Conservation (phyloP, 1,140 invertebrate genomes). For the Orius laevigatus region DNA sequence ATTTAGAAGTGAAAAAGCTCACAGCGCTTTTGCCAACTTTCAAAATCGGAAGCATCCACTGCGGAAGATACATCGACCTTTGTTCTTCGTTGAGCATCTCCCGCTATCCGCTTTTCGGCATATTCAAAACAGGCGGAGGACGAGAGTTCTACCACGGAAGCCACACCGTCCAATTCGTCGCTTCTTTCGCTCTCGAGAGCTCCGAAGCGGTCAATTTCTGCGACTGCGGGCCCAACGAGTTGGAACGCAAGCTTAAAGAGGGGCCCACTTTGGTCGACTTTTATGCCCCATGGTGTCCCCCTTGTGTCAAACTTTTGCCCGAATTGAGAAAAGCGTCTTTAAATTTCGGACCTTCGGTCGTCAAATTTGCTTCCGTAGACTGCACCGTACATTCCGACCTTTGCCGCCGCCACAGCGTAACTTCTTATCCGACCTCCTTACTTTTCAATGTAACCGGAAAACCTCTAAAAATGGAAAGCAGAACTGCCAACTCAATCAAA, state of each 20-base stretch:
- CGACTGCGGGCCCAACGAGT: slow-evolving; percentile 21
- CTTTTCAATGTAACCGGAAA: slow-evolving; percentile 44
- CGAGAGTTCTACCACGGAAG: slow-evolving; percentile 56
- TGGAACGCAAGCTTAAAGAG: neutral
- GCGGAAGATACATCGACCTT: slow-evolving; percentile 31
- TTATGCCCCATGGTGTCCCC: slow-evolving; percentile 74
- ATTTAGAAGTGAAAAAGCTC: slow-evolving; percentile 40
- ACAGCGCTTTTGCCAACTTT: slow-evolving; percentile 38
- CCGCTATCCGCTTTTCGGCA: slow-evolving; percentile 50
- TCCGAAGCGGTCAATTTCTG: slow-evolving; percentile 42
- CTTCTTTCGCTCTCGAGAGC: slow-evolving; percentile 49
- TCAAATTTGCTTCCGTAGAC: slow-evolving; percentile 49
- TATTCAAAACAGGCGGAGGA: slow-evolving; percentile 49
- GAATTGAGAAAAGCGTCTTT: slow-evolving; percentile 53
- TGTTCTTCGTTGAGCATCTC: slow-evolving; percentile 38
- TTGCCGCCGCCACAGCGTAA: slow-evolving; percentile 37
- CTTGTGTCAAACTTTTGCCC: slow-evolving; percentile 53
- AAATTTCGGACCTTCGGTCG: slow-evolving; percentile 29
- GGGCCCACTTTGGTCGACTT: slow-evolving; percentile 57
- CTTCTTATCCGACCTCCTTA: slow-evolving; percentile 58
- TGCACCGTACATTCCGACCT: slow-evolving; percentile 36
- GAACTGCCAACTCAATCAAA: slow-evolving; percentile 38
- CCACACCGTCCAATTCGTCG: slow-evolving; percentile 42
- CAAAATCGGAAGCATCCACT: slow-evolving; percentile 44
- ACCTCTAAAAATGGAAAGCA: slow-evolving; percentile 41